Base-by-base conservation (phyloP, 2,113 vertebrate genomes). In the Gavialis gangeticus region DNA sequence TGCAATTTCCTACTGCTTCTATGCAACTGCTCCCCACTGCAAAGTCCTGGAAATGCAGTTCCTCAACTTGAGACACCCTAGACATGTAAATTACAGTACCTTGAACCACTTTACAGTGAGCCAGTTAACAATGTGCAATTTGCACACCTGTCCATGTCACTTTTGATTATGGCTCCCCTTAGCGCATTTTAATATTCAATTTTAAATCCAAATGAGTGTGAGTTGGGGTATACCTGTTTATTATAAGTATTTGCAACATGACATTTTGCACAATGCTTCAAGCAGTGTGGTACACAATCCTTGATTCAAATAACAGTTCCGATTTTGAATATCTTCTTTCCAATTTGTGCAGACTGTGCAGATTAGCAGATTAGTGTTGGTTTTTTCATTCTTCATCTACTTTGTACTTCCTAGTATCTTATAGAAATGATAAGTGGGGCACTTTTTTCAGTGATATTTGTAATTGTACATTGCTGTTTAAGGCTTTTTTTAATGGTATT, bases 201-300 rank as follows among this genome's bases (percentile, higher is more conserved):
- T 92, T 64, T 82, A 92, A 96, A 93, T 93, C 84, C 89, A 89
- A 79, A 84, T 84, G 58, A 88, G 64, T 62, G 46, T 27, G 87
- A 92, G 89, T 78, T 37, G 76, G 82, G 66, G 56, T 90, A 10
- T 30, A 84, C 57, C 58, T 89, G 21, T 94, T 95, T 95, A 85
- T 94, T 87, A 90, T 96, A 82, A 90, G 66, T 79, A 93, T 92
- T 94, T 95, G 75, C 86, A 79, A 90, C 82, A 17, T 75, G 91
- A 64, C 79, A 55, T 86, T 84, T 93, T 76, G 37, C 28, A 86
- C 91, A 82, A 57, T 84, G 67, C 86, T 89, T 79, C 19, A 56
- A 87, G 34, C 59, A 75, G 81, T 83, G 46, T n/a, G 9, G 84
- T 84, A 76, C 37, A 34, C 56, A 69, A 88, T 76, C 82, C 76